These are phyloP conservation scores for Antedon mediterranea DNA, from an alignment of 53 echinoderm and acorn worm species.

Conservation along the genomic window DNA sequence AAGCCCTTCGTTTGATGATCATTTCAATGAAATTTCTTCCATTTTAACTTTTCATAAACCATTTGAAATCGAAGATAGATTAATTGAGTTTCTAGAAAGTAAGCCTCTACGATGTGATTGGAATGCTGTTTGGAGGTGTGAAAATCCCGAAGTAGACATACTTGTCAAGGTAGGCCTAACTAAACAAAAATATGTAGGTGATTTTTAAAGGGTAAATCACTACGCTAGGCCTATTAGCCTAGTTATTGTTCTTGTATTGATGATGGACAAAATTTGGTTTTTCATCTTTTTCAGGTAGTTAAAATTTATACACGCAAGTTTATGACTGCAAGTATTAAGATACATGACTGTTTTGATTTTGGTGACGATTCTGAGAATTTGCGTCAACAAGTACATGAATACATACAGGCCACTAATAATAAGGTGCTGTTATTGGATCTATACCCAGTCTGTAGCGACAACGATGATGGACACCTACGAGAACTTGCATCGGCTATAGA, in stretches of 20 bases:
- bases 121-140: neutral
- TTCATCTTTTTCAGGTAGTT: neutral
- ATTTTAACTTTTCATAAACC: neutral
- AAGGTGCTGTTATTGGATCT: neutral
- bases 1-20: neutral
- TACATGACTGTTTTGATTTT: neutral
- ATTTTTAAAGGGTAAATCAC: too few relatives aligned
- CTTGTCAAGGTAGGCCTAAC: neutral
- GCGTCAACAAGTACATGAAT: neutral
- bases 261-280: too few relatives aligned
- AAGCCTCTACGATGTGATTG: neutral
- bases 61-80: neutral
- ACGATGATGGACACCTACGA: neutral
- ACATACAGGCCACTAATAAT: neutral
- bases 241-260: too few relatives aligned
- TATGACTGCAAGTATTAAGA: neutral
- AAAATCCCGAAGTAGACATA: neutral
- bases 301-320: neutral
- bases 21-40: neutral
- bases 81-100: neutral
- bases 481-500: neutral
- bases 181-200: too few relatives aligned
- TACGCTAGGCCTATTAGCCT: too few relatives aligned
- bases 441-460: neutral
- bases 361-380: neutral